Percentiles rank a stretch among this genome's conserved stretches.
Evolutionary conservation across 2,797 vertebrate species (phyloP).

Genomic region (Gorsachius magnificus): DNA sequence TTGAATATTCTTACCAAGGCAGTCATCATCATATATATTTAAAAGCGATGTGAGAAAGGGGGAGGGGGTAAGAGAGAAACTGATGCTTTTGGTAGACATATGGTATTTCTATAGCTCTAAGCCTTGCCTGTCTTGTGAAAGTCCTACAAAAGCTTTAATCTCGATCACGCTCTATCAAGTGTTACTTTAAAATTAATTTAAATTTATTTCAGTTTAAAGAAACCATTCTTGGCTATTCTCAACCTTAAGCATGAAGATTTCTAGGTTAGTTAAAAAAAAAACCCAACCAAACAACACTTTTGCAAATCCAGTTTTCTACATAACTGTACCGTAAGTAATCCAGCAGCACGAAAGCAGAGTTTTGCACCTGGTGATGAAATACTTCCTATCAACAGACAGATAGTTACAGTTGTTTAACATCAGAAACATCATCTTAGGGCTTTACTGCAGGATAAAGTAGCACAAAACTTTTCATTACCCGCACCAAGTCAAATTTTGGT

Average conservation of each 20-base stretch:
- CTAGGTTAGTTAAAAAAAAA: background rate
- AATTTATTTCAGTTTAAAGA: background rate
- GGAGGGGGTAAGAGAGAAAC: background rate
- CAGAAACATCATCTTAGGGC: background rate
- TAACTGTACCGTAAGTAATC: conserved; percentile 2
- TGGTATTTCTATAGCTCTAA: background rate
- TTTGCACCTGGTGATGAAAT: conserved; percentile 1
- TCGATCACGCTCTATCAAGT: background rate
- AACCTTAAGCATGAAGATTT: conserved; percentile 5
- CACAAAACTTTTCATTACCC: background rate
- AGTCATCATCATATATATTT: background rate
- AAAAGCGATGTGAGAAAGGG: background rate
- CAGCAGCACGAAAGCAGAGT: background rate
- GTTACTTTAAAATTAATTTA: background rate
- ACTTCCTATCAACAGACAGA: background rate
- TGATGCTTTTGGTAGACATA: background rate
- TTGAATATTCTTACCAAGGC: background rate
- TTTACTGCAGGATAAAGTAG: background rate
- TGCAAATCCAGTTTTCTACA: background rate
- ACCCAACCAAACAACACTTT: background rate
- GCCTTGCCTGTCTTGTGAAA: background rate
- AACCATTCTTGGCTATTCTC: background rate
- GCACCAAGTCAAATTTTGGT: background rate
- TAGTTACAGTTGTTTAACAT: background rate
- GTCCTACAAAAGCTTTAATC: conserved; percentile 2